Percentiles rank a stretch among this genome's conserved stretches.
These are phyloP conservation scores for Neoitamus cyanurus DNA, from an alignment of 2,888 invertebrate genomes.

Conservation along the genomic window DNA sequence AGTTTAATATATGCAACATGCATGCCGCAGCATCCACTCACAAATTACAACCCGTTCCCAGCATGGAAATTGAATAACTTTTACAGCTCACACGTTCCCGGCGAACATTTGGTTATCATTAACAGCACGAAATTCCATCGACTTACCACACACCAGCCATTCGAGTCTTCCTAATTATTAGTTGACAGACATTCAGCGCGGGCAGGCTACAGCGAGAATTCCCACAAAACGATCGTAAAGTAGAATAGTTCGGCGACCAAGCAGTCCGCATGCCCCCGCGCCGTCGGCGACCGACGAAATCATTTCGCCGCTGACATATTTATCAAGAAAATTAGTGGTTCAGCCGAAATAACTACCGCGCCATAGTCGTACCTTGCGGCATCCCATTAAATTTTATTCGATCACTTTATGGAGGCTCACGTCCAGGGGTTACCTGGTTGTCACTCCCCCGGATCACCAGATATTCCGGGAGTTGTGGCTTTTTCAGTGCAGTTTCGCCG, in stretches of 20 bases:
- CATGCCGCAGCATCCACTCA: neutral
- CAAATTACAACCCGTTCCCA: neutral
- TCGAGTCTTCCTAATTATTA: slow-evolving; percentile 16
- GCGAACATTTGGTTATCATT: slow-evolving; percentile 39
- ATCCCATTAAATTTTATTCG: slow-evolving; percentile 28
- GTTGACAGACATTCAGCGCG: neutral
- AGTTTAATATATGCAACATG: neutral
- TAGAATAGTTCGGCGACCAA: neutral
- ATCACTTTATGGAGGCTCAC: neutral
- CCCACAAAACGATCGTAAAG: slow-evolving; percentile 28
- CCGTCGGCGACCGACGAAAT: neutral
- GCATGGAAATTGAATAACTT: neutral
- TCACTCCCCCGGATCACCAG: neutral
- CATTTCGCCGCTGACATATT: slow-evolving; percentile 13
- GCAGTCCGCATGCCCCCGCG: neutral
- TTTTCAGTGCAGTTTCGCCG: neutral
- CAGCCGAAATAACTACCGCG: neutral
- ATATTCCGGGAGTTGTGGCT: neutral
- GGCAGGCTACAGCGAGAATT: neutral
- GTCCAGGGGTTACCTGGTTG: neutral
- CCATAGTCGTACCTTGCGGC: slow-evolving; percentile 15
- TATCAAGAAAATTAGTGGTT: slow-evolving; percentile 9
- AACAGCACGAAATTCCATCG: slow-evolving; percentile 32
- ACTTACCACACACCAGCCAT: neutral
- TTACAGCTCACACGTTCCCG: neutral